Percentiles rank a stretch among this genome's conserved stretches.
Evolutionary conservation across 2,113 vertebrate species (phyloP).

Genomic region (Anguilla japonica): DNA sequence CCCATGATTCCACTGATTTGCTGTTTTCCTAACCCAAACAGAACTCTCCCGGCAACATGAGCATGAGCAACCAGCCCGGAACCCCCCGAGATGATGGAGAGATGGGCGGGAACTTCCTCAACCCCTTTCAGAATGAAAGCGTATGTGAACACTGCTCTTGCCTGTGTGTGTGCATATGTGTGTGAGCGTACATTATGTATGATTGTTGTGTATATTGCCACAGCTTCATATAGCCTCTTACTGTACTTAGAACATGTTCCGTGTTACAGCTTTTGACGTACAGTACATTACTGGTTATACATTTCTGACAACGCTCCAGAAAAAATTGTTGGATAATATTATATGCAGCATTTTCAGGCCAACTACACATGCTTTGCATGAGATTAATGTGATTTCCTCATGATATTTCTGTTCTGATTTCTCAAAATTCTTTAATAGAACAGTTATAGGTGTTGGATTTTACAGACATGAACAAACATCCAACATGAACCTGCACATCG

Average conservation of each 20-base stretch:
- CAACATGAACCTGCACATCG: no score
- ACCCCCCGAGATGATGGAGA: conserved; percentile 96
- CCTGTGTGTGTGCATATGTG: conserved; percentile 25
- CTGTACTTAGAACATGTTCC: not conserved
- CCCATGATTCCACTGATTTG: not conserved
- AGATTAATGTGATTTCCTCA: no score
- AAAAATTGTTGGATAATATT: no score
- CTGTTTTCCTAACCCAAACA: conserved; percentile 50
- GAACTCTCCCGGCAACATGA: conserved; percentile 98
- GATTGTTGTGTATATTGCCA: not conserved
- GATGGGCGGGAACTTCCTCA: conserved; percentile 97
- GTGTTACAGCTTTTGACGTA: not conserved
- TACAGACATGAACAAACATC: no score
- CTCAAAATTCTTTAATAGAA: no score
- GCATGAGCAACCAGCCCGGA: conserved; percentile 97
- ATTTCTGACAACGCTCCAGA: no score
- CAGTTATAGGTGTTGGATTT: no score
- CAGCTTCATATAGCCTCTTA: not conserved
- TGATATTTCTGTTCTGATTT: no score
- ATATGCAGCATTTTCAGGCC: no score
- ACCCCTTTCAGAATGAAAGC: conserved; percentile 97
- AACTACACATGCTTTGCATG: no score
- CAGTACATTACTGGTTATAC: not conserved
- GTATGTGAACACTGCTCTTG: conserved; percentile 65
- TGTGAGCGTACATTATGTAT: not conserved